Conservation (phyloP, 2,113 vertebrate species). For the Hystrix brachyura region DNA sequence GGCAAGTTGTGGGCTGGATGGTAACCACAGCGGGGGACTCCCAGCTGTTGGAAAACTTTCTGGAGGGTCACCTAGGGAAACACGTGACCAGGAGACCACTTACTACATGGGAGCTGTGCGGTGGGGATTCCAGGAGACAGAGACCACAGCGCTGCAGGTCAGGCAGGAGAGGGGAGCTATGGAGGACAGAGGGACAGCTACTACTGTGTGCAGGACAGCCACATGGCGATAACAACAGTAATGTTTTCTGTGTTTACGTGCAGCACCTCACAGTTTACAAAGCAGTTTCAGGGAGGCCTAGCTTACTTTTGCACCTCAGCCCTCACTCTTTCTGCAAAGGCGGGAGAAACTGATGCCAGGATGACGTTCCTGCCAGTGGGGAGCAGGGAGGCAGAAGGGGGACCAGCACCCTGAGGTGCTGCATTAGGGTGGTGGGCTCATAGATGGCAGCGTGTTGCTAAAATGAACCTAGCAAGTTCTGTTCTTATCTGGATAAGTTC, state of each 20-base stretch:
- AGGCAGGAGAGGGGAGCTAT: neutral
- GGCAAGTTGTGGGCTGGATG: neutral
- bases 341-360: neutral
- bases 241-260: neutral
- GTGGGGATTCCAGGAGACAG: neutral
- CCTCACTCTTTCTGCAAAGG: neutral
- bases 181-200: neutral
- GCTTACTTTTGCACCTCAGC: neutral
- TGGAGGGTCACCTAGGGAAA: neutral
- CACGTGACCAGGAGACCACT: neutral
- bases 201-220: neutral
- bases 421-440: neutral
- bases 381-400: neutral
- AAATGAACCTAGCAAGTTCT: neutral
- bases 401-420: neutral
- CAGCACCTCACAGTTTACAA: neutral
- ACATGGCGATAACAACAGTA: neutral
- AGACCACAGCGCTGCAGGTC: neutral
- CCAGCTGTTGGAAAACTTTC: neutral
- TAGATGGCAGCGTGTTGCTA: neutral
- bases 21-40: neutral
- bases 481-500: neutral
- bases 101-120: neutral
- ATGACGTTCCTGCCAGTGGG: neutral
- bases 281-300: neutral